Base-by-base conservation (phyloP, 2,888 invertebrate species). In the Cantharis flavilabris region DNA sequence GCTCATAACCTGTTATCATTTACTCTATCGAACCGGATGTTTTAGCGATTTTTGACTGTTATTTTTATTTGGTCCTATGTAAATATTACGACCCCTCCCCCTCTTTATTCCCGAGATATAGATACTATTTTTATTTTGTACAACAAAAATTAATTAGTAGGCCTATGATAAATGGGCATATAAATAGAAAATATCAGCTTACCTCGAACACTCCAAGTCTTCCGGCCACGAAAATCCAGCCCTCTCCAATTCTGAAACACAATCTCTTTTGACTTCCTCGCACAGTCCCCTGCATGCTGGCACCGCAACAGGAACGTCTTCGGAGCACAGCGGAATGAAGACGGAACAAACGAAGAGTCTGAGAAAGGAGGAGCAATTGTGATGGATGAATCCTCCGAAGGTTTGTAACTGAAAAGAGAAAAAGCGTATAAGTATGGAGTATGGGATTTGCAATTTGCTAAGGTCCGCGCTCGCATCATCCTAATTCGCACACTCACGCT, bases 321-420 rank as follows among this genome's bases (percentile, higher is more conserved):
- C 95, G 30, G 96, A 96, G 89, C 97, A 98, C 87, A 98, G 94
- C 62, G 97, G 97, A 10, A 96, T 95, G 88, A 96, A 96, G 72
- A 97, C 94, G 14, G 97, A 95, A 89, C 97, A 98, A 79, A 98
- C 92, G 86, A 97, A 94, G 88, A 97, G 95, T 82, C 95, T 92
- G 64, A 96, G 92, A 85, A 96, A 94, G 76, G 92, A 90, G 4
- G 96, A 96, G 86, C 97, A 97, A 72, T 94, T 93, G 84, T 94
- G 93, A 82, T 94, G 92, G 73, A 97, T 91, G 78, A 97, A 90
- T 0, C 93, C 94, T 85, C 93, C 90, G 88, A 94, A 94, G 79
- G 92, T 89, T 79, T 91, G 89, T 87, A 95, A 91, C 95, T 95
- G 92, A 20, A 93, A 92, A 83, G 85, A 87, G 79, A 85, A 49